Percentiles rank a stretch among this genome's conserved stretches.
These are phyloP conservation scores for Bufo gargarizans DNA, from an alignment of 2,113 vertebrate species.

Conservation along the genomic window DNA sequence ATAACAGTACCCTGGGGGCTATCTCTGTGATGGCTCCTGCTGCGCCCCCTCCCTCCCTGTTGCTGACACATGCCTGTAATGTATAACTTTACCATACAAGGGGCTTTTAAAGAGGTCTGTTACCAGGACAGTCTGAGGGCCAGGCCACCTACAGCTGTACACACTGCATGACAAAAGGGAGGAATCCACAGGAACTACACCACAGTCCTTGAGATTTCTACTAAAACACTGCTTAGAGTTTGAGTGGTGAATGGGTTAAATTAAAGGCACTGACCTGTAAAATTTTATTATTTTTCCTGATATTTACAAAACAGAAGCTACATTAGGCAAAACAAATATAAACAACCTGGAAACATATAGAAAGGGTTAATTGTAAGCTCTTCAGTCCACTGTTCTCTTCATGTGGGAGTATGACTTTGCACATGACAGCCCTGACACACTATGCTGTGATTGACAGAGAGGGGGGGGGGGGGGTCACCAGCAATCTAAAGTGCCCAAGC, in stretches of 20 bases:
- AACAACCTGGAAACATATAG: neutral
- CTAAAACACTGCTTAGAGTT: neutral
- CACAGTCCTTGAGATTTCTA: neutral
- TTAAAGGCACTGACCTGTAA: neutral
- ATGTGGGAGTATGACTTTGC: neutral
- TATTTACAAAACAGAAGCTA: too few relatives aligned
- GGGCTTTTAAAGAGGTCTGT: neutral
- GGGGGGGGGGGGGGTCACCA: neutral
- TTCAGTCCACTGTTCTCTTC: neutral
- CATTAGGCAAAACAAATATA: too few relatives aligned
- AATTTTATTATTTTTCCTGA: too few relatives aligned
- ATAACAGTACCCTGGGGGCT: conserved; percentile 17
- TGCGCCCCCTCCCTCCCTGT: neutral
- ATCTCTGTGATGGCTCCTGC: neutral
- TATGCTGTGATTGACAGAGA: neutral
- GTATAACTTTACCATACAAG: conserved; percentile 57
- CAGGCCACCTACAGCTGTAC: neutral
- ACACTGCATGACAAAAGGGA: neutral
- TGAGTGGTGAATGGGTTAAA: neutral
- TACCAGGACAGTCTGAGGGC: neutral
- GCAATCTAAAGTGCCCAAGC: neutral
- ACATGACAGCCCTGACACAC: neutral
- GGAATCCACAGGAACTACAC: neutral
- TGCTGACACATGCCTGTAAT: conserved; percentile 31
- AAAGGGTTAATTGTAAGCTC: neutral